Base-by-base conservation (phyloP, 2,797 vertebrate species). In the Parotocinclus haroldoi region DNA sequence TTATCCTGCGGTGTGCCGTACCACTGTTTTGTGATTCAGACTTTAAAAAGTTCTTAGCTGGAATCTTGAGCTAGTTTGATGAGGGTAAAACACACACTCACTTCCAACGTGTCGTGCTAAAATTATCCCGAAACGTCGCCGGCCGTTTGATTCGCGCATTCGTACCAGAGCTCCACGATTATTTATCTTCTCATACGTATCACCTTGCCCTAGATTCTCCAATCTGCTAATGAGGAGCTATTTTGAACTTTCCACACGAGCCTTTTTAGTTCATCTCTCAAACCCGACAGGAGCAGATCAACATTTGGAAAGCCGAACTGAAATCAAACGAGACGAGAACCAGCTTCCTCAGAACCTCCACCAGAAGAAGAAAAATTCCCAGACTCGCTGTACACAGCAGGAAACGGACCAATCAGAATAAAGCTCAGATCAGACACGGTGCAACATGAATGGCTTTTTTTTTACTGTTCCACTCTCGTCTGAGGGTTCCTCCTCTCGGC, bases 211-310 rank as follows among this genome's bases (percentile, higher is more conserved):
- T 61, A 78, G 56, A 75, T 70, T 70, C 58, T 40, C 27, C 57
- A 9, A 49, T 57, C 51, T 16, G 53, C 70, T 77, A 70, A 73
- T 68, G 67, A 68, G 73, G 40, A 60, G 70, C 63, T 70, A 52
- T 63, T 78, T 75, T 60, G 19, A 50, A 38, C 38, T 14, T 64
- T 19, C 68, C 50, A 51, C 68, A 72, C 69, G 61, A 70, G 54
- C 76, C 61, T n/a, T 65, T 60, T 74, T 59, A 49, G 45, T 69
- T 63, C 67, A 46, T 46, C 19, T 40, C 60, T 71, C 67, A 54
- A 36, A 68, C 63, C 54, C 27, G 54, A 62, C 69, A 72, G 55
- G n/a, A 38, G 52, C 54, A 69, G 58, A 75, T 69, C 62, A 67
- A 64, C 59, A 61, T 68, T 70, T 48, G 52, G 37, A 58, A 70